Percentiles rank a stretch among this genome's conserved stretches.
These are phyloP conservation scores for Hetaerina titia DNA, from an alignment of 2,888 invertebrate species.

Conservation along the genomic window DNA sequence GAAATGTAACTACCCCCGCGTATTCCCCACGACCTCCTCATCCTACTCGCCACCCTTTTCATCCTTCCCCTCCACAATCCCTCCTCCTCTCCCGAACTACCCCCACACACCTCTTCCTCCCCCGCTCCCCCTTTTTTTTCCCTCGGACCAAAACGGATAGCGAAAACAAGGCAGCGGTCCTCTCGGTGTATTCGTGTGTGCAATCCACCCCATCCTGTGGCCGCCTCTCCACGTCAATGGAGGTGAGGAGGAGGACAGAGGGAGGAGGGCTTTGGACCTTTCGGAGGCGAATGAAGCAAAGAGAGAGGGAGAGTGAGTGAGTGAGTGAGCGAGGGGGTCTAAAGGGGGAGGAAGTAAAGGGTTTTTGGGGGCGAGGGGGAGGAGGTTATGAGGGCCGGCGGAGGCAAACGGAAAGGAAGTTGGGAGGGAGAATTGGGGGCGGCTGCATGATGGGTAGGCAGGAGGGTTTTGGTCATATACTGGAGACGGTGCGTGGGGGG, in stretches of 20 bases:
- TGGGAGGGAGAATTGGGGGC: background rate
- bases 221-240: background rate
- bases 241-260: background rate
- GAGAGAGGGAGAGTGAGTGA: background rate
- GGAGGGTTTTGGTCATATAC: background rate
- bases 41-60: background rate
- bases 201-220: background rate
- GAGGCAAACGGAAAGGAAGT: background rate
- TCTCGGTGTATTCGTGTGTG: background rate
- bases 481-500: background rate
- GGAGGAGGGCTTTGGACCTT: background rate
- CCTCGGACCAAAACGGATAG: slow-evolving; percentile 18
- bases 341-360: background rate
- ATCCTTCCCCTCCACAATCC: background rate
- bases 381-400: background rate
- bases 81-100: background rate
- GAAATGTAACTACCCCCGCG: slow-evolving; percentile 52
- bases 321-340: background rate
- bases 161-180: slow-evolving; percentile 38
- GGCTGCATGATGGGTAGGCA: background rate
- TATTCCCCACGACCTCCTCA: background rate
- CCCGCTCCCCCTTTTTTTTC: too few species aligned
- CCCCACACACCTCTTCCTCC: too few species aligned
- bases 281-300: background rate
- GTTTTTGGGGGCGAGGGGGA: background rate